A percentile compares a stretch with the other conserved stretches of the same genome.
These are phyloP conservation scores for Julus scanicus DNA, from an alignment of 2,888 invertebrate species.

Conservation along the genomic window DNA sequence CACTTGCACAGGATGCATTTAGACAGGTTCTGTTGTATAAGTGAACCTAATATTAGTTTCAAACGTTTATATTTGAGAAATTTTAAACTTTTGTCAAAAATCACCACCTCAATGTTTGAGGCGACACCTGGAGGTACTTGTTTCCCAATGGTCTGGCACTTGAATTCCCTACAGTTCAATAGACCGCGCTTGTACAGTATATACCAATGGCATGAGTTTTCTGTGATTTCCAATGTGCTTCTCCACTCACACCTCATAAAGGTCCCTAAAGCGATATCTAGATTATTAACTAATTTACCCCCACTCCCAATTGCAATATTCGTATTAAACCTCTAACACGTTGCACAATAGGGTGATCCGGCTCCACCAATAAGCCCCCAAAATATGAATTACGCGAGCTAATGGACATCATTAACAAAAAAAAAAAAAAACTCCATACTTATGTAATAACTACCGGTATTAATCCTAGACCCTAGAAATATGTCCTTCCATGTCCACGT, in stretches of 20 bases:
- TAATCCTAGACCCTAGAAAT: constrained; percentile 14
- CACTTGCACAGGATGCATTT: no score
- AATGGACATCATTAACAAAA: background rate
- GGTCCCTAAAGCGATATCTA: background rate
- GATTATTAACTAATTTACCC: background rate
- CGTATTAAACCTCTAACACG: background rate
- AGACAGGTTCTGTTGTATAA: no score
- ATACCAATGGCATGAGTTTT: background rate
- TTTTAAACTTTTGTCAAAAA: background rate
- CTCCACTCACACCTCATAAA: background rate
- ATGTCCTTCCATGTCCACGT: constrained; percentile 50
- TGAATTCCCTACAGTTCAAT: background rate
- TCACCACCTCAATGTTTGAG: background rate
- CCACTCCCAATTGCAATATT: constrained; percentile 4
- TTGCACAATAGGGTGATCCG: background rate
- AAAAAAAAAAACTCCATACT: background rate
- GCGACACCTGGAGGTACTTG: background rate
- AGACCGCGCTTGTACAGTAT: background rate
- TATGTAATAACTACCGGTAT: constrained; percentile 28
- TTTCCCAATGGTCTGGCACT: background rate
- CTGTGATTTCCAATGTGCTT: background rate
- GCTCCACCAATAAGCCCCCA: constrained; percentile 7
- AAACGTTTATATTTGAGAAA: no score
- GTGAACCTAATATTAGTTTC: no score
- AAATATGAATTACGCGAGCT: background rate